Percentiles rank a stretch among this genome's conserved stretches.
Conservation (phyloP, 2,888 invertebrate species). For the Chalcis sispes region DNA sequence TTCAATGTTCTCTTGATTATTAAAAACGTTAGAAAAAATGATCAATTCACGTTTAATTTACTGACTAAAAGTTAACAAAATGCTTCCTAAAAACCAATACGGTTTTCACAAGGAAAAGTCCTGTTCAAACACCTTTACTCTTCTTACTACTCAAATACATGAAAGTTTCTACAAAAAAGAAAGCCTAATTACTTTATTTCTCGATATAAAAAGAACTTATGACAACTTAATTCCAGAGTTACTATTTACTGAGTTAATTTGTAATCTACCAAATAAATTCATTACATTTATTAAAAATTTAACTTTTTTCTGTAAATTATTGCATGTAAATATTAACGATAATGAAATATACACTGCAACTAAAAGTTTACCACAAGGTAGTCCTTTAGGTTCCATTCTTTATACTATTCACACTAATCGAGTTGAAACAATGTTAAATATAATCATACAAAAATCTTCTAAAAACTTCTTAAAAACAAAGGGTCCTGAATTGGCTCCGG, state of each 20-base stretch:
- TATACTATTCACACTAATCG: slow-evolving; percentile 46
- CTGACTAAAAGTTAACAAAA: slow-evolving; percentile 43
- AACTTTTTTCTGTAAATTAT: no score
- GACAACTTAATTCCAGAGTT: slow-evolving; percentile 48
- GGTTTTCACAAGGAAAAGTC: slow-evolving; percentile 55
- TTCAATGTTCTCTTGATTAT: slow-evolving; percentile 49
- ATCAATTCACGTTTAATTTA: slow-evolving; percentile 41
- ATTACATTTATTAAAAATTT: no score
- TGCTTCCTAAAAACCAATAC: slow-evolving; percentile 41
- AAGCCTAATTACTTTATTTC: slow-evolving; percentile 32
- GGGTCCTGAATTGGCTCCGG: slow-evolving; percentile 35
- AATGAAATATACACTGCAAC: neutral
- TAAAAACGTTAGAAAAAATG: slow-evolving; percentile 55
- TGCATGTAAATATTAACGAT: no score
- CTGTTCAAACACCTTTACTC: slow-evolving; percentile 39
- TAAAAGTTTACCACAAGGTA: slow-evolving; percentile 53
- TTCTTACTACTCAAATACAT: slow-evolving; percentile 40
- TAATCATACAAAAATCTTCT: slow-evolving; percentile 24
- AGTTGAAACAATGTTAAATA: slow-evolving; percentile 9
- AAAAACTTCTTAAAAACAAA: slow-evolving; percentile 3
- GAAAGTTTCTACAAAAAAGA: slow-evolving; percentile 41
- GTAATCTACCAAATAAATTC: no score
- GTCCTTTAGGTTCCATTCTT: slow-evolving; percentile 33
- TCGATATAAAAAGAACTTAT: slow-evolving; percentile 53
- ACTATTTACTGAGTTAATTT: no score